Evolutionary conservation across 2,797 vertebrate species (phyloP), one percentile per base, ranked within the genome.

Genomic region (Danionella dracula): DNA sequence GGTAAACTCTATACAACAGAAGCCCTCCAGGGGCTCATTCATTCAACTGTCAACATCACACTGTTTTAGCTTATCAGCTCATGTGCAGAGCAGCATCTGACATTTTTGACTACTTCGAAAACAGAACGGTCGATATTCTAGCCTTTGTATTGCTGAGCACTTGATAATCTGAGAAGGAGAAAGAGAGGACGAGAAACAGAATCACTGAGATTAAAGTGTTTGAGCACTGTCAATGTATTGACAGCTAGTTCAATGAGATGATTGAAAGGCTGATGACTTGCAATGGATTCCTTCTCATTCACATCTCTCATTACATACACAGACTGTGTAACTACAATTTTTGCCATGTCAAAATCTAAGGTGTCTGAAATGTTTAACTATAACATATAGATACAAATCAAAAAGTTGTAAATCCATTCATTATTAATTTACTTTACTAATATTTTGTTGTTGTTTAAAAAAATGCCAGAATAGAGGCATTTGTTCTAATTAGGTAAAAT

Each of bases 31-130:
- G 23, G 6, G 6, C 3, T 27, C 23, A 3, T 27, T 3, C 23
- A 27, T 27, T 27, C 23, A 27, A 27, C 3, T 6, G 23, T 68
- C 49, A 38, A n/a, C 10, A 56, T 8, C 16, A 65, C 35, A 37
- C 58, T 45, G 37, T 53, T 20, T 44, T 66, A 53, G 57, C 41
- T 73, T 59, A 64, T 76, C 51, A 70, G 35, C 63, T 76, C 46
- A 17, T 68, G 54, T 35, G 49, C 51, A 66, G 62, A 15, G 13
- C 12, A 38, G 32, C 51, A 40, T 48, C 21, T 65, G 68, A 68
- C 37, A 35, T 64, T 71, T 53, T 42, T 46, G 40, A 69, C 29
- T 59, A 17, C 32, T 44, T n/a, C 6, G 61, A 51, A 12, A 45
- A 45, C 32, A 64, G 42, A 54, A 50, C 13, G 49, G 54, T 65